Conservation (phyloP, 2,797 vertebrate genomes). For the Pogonophryne albipinna region DNA sequence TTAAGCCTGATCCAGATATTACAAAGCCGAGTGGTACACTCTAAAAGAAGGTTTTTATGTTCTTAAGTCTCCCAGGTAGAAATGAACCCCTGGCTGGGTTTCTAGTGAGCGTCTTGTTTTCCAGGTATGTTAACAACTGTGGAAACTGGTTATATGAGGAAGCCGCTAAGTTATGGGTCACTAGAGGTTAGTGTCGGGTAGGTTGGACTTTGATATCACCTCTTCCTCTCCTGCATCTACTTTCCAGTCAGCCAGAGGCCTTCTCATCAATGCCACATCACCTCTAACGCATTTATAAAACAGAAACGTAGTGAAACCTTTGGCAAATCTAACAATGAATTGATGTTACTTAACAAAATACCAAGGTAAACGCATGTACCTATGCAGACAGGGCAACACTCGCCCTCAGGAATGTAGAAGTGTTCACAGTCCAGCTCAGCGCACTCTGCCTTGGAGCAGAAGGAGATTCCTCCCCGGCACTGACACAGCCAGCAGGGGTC, state of each 20-base stretch:
- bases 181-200: constrained; percentile 15
- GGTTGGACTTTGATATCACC: constrained; percentile 22
- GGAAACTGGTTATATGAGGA: constrained; percentile 53
- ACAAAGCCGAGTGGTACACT: constrained; percentile 24
- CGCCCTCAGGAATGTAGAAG: constrained; percentile 88
- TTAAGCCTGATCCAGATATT: constrained; percentile 57
- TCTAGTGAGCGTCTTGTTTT: constrained; percentile 35
- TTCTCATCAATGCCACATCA: constrained; percentile 1
- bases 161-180: constrained; percentile 44
- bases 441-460: constrained; percentile 89
- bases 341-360: neutral
- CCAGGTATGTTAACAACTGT: constrained; percentile 63
- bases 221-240: neutral
- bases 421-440: constrained; percentile 86
- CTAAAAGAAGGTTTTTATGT: constrained; percentile 44
- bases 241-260: neutral
- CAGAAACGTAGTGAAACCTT: neutral
- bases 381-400: constrained; percentile 89
- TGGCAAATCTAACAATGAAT: neutral
- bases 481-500: constrained; percentile 88
- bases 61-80: constrained; percentile 39
- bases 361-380: constrained; percentile 69
- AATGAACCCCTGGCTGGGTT: constrained; percentile 49
- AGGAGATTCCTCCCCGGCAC: constrained; percentile 88
- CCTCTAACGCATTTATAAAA: neutral